phyloP scores from a whole-genome alignment of 2,113 vertebrate genomes.

The Elanus axillaris region DNA sequence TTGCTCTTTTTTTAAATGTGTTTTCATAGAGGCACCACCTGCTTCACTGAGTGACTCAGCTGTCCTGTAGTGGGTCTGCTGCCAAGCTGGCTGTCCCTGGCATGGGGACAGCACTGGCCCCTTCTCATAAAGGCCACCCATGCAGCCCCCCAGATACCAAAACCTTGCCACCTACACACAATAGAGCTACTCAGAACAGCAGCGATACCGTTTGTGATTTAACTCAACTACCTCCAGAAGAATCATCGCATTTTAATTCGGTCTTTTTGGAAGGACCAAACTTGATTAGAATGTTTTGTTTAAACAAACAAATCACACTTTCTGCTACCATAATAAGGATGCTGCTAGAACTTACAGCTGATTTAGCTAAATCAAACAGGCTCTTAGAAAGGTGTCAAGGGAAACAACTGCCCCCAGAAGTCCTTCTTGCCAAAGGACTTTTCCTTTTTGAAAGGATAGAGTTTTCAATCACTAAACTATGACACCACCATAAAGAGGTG shows the following conservation, averaged over 20 bases:
- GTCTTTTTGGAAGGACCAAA: neutral
- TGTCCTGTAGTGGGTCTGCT: neutral
- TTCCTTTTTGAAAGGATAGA: neutral
- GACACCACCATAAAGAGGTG: neutral
- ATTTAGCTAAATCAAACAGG: neutral
- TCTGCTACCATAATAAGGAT: neutral
- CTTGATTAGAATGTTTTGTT: neutral
- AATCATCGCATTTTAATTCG: neutral
- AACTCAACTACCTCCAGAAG: neutral
- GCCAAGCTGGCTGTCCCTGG: neutral
- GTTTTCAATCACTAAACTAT: neutral
- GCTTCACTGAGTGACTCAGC: neutral
- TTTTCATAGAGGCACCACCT: neutral
- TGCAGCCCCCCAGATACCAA: neutral
- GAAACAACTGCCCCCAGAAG: neutral
- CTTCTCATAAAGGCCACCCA: neutral
- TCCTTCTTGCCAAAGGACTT: neutral
- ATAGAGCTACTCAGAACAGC: neutral
- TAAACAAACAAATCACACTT: neutral
- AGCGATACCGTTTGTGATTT: neutral
- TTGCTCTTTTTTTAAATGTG: neutral
- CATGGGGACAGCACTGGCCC: neutral
- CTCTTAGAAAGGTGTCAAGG: neutral
- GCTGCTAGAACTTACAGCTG: neutral
- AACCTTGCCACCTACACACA: neutral